phyloP scores from a whole-genome alignment of 1,140 invertebrate species.

The Drosophila pseudoobscura region DNA sequence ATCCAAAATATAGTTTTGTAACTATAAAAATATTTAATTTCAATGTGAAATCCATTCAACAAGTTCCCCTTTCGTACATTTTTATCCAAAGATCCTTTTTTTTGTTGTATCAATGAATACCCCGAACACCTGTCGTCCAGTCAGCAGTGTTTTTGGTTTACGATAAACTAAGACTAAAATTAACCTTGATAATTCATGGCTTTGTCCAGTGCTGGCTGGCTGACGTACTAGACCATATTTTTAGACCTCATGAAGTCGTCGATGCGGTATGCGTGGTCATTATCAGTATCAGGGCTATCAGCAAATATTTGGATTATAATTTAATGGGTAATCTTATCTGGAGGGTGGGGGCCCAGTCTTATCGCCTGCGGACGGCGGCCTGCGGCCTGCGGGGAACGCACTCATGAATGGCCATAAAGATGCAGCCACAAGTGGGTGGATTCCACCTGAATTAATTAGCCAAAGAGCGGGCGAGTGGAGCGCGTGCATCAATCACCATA shows the following conservation, averaged over 20 bases:
- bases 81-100: too few species aligned
- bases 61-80: too few species aligned
- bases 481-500: conserved; percentile 41
- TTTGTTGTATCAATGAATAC: too few species aligned
- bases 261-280: conserved; percentile 11
- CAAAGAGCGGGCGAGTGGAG: background rate
- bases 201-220: background rate
- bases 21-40: too few species aligned
- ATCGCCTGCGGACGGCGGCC: conserved; percentile 15
- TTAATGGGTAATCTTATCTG: conserved; percentile 46
- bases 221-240: conserved; percentile 39
- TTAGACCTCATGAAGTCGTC: conserved; percentile 20
- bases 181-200: conserved; percentile 13
- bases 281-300: conserved; percentile 18
- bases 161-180: conserved; percentile 22
- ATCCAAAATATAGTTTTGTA: too few species aligned
- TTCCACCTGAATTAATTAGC: conserved; percentile 43
- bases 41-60: too few species aligned
- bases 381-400: conserved; percentile 20
- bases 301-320: conserved; percentile 47
- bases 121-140: too few species aligned
- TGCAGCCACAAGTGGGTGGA: conserved; percentile 19
- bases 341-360: conserved; percentile 1
- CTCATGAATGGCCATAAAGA: conserved; percentile 36
- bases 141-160: too few species aligned